Percentiles rank a stretch among this genome's conserved stretches.
Evolutionary conservation across 1,140 invertebrate species (phyloP).

Genomic region (Magallana gigas): DNA sequence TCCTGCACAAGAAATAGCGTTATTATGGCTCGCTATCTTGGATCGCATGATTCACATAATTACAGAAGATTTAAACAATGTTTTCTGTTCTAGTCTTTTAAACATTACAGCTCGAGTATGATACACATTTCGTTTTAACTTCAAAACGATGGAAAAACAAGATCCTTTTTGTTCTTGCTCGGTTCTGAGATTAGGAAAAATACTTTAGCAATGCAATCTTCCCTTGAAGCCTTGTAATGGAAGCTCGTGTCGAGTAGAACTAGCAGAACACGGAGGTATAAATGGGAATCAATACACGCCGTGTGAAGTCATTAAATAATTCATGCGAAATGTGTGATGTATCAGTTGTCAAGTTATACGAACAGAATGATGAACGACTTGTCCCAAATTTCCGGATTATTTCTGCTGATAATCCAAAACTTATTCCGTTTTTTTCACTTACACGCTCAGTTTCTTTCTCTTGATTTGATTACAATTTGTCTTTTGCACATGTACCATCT

Average conservation of each 20-base stretch:
- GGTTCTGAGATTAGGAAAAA: no score
- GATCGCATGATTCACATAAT: not conserved
- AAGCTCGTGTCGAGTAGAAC: no score
- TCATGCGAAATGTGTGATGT: constrained; percentile 7
- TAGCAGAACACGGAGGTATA: not conserved
- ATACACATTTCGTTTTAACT: no score
- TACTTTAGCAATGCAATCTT: no score
- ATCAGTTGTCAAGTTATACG: not conserved
- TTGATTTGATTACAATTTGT: not conserved
- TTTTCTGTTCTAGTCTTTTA: not conserved
- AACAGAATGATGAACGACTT: constrained; percentile 4
- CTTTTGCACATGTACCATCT: no score
- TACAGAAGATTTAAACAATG: not conserved
- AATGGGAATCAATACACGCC: not conserved
- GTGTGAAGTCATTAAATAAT: constrained; percentile 21
- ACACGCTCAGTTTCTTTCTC: not conserved
- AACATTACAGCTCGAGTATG: no score
- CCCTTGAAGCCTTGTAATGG: no score
- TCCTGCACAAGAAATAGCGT: not conserved
- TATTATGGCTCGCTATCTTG: not conserved
- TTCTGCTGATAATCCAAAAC: not conserved
- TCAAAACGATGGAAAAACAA: no score
- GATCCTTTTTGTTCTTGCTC: no score
- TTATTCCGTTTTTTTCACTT: not conserved
- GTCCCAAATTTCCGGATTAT: not conserved